Base-by-base conservation (phyloP, 53 echinoderm and acorn worm species). In the Echinarachnius parma region DNA sequence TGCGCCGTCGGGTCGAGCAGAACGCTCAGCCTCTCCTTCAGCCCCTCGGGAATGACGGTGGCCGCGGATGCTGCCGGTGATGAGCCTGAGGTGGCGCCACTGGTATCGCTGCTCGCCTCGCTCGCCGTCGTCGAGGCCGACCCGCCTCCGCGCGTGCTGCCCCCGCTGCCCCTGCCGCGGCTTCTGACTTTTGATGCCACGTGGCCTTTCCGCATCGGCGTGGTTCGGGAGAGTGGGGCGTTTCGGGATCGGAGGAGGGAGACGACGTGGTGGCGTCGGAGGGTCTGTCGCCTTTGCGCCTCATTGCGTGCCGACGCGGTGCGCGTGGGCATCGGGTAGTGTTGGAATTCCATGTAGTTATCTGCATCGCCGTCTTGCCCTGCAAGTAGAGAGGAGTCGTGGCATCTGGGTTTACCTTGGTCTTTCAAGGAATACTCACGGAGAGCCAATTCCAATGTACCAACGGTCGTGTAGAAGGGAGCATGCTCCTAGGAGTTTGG, bases 231-330 rank as follows among this genome's bases (percentile, higher is more conserved):
- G 21, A 11, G 21, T 1, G 66, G 66, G 28, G 66, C 16, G 28
- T n/a, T 27, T 46, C 48, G 66, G 46, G 31, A 1, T 50, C 52
- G 70, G 34, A 26, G 25, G 57, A 53, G 16, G 53, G 26, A 34
- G 53, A 33, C 1, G 25, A 16, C 57, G 70, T 33, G 70, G 31
- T 69, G 53, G 33, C 37, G 52, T 33, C 70, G 70, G 5, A 69
- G 53, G 70, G 36, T 69, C 14, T 69, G 70, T 53, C 53, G 34
- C 70, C 70, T 69, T 53, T 69, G 52, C 70, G 70, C 70, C 52
- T 34, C 70, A 23, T 53, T 13, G 70, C 70, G 70, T 53, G 50
- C 70, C 70, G 70, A 69, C 53, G 70, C 16, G 23, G 50, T 52
- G 53, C 70, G 70, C 31, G 70, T 10, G 34, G 70, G 70, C 9